phyloP scores from a whole-genome alignment of 2,888 invertebrate species.

The Drosophila leonis region DNA sequence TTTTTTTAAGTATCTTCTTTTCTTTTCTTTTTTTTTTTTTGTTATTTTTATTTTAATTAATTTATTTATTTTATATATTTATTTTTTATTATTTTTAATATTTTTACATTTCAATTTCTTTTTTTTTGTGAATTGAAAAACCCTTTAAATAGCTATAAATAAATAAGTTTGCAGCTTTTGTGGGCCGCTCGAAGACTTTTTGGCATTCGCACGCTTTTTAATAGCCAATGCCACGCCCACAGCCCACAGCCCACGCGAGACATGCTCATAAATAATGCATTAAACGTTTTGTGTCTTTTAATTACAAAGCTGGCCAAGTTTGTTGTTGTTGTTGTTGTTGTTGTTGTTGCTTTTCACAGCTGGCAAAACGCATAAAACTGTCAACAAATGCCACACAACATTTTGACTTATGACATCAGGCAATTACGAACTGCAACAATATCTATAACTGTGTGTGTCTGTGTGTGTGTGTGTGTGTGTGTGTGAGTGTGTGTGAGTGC shows the following conservation, averaged over 20 bases:
- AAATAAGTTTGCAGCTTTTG: background rate
- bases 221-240: slow-evolving; percentile 12
- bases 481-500: slow-evolving; percentile 13
- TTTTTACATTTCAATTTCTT: background rate
- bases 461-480: background rate
- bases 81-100: background rate
- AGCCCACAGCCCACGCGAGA: slow-evolving; percentile 4
- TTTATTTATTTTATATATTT: background rate
- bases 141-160: background rate
- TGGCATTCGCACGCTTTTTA: slow-evolving; percentile 10
- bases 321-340: background rate
- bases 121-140: background rate
- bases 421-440: slow-evolving; percentile 48
- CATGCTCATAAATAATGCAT: slow-evolving; percentile 16
- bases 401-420: slow-evolving; percentile 79
- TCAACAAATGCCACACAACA: slow-evolving; percentile 62
- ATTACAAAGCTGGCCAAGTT: slow-evolving; percentile 22
- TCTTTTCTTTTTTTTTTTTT: background rate
- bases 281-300: slow-evolving; percentile 23
- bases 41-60: background rate
- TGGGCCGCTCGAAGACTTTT: slow-evolving; percentile 1
- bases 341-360: slow-evolving; percentile 11
- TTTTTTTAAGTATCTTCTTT: too few relatives aligned
- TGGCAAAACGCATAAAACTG: slow-evolving; percentile 44
- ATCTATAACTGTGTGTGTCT: background rate